Evolutionary conservation across 2,888 invertebrate species (phyloP).

Genomic region (Drosophila dives): DNA sequence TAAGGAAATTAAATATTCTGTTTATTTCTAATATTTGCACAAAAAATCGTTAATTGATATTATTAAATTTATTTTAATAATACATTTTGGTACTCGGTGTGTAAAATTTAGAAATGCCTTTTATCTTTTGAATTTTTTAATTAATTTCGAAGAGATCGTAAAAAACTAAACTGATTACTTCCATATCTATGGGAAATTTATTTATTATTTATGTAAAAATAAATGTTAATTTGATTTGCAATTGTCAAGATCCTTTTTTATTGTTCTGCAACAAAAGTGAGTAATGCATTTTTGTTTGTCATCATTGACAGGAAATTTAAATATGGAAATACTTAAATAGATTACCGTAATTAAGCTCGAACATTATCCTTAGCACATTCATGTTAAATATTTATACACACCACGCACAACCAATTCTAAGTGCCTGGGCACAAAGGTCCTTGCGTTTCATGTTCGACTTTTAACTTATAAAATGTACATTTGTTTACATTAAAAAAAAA

Average conservation of each 20-base stretch:
- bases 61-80: too few relatives aligned
- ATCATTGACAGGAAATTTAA: background rate
- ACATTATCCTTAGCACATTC: background rate
- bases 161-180: too few relatives aligned
- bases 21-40: too few relatives aligned
- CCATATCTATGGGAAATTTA: too few relatives aligned
- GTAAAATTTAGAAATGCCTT: too few relatives aligned
- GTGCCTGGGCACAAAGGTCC: background rate
- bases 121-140: too few relatives aligned
- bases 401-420: background rate
- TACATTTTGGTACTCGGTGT: too few relatives aligned
- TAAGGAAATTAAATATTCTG: too few relatives aligned
- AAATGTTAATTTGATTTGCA: fast-evolving
- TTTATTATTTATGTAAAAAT: too few relatives aligned
- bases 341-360: background rate
- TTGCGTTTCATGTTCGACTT: conserved; percentile 52
- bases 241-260: background rate
- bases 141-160: too few relatives aligned
- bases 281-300: background rate
- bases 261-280: background rate
- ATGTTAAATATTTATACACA: background rate
- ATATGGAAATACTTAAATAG: background rate
- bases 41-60: background rate
- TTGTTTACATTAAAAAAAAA: conserved; percentile 52
- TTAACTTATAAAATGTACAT: conserved; percentile 74